Evolutionary conservation across 2,888 invertebrate species (phyloP), one percentile per base, ranked within the genome.

Genomic region (Eupithecia pulchellata): DNA sequence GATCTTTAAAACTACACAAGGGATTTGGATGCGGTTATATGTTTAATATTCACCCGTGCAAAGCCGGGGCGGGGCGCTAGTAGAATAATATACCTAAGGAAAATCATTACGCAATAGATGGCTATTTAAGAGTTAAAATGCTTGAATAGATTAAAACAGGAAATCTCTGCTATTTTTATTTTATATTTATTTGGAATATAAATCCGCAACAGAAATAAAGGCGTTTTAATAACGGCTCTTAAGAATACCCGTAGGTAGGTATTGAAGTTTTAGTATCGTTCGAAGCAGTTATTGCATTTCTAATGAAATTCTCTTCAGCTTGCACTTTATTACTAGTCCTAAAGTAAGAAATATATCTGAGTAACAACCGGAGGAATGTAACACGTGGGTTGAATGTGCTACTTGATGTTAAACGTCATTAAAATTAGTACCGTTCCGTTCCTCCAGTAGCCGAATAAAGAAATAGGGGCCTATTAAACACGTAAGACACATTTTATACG

Each of bases 371-470:
- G 65, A 66, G 68, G 66, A 72, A 76, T 78, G 73, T 73, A 67
- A 73, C 75, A 78, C 76, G 78, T 79, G 78, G 78, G 76, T 65
- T 52, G 78, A 78, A 76, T 80, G 78, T 77, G 77, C 76, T 77
- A 77, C 80, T 84, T 82, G 82, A 87, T 85, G 82, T 86, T 84
- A 83, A 78, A 79, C 78, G 72, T 80, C 83, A 85, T 81, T 86
- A 85, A 85, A 87, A 87, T 82, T 81, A 78, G 82, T 82, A 80
- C 79, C 78, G 76, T 77, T 76, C 77, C 52, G 3, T 25, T n/a
- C 69, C 78, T 89, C 88, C 91, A 89, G 92, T 86, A 91, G 92
- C 91, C 81, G 82, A 84, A 87, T 85, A 82, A 86, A 88, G 84
- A 90, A 88, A 88, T 86, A 88, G 81, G 78, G 78, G 82, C 82